A percentile compares a stretch with the other conserved stretches of the same genome.
These are phyloP conservation scores for Pyrocoelia pectoralis DNA, from an alignment of 2,888 invertebrate species.

Conservation along the genomic window DNA sequence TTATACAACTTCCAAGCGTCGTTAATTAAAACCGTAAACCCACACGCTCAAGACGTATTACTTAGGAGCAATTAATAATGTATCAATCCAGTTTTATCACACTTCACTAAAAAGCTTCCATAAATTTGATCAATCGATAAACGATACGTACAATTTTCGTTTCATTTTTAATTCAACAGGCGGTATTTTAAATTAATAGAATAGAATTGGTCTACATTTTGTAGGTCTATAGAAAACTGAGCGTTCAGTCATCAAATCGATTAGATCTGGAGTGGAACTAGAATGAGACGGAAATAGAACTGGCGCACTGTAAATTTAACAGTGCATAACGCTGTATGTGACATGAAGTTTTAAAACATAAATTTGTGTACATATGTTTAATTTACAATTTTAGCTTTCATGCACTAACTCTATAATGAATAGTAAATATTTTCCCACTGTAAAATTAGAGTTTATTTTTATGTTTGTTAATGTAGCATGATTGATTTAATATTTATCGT, in stretches of 20 bases:
- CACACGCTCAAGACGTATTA: not conserved
- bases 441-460: no score
- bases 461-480: no score
- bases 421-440: not conserved
- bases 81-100: not conserved
- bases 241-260: conserved; percentile 36
- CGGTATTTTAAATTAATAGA: conserved; percentile 30
- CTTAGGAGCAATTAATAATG: not conserved
- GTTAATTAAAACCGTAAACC: not conserved
- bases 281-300: conserved; percentile 24
- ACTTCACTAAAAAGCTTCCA: not conserved
- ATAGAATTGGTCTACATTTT: conserved; percentile 31
- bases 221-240: conserved; percentile 29
- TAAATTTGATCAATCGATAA: not conserved
- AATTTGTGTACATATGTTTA: conserved; percentile 27
- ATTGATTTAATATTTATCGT: no score
- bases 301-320: conserved; percentile 38
- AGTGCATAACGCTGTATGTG: conserved; percentile 37
- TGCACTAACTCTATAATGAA: not conserved
- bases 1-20: not conserved
- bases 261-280: conserved; percentile 27
- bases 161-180: conserved; percentile 24
- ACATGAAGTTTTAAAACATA: conserved; percentile 38
- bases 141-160: conserved; percentile 9
- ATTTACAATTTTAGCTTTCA: conserved; percentile 18